A percentile compares a stretch with the other conserved stretches of the same genome.
Conservation (phyloP, 2,113 vertebrate genomes). For the Aix galericulata region DNA sequence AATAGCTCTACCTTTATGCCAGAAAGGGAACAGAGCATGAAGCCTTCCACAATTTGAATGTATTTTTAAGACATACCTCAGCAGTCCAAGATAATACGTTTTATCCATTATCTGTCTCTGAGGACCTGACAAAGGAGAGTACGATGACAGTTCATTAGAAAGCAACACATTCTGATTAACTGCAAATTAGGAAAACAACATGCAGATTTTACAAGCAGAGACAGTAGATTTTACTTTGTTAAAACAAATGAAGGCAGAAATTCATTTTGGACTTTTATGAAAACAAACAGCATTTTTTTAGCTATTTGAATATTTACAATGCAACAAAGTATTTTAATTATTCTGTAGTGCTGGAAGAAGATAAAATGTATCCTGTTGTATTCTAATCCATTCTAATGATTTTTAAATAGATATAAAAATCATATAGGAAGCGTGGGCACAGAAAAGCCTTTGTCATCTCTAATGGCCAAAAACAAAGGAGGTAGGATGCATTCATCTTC, state of each 20-base stretch:
- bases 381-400: neutral
- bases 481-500: neutral
- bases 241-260: neutral
- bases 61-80: conserved; percentile 81
- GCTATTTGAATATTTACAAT: neutral
- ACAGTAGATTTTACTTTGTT: neutral
- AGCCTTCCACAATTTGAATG: neutral
- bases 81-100: conserved; percentile 93
- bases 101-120: conserved; percentile 98
- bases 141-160: neutral
- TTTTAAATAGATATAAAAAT: neutral
- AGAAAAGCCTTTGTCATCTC: neutral
- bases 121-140: conserved; percentile 81
- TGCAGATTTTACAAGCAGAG: neutral
- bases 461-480: neutral
- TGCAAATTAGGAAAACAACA: neutral
- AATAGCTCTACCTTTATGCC: neutral
- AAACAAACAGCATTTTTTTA: neutral
- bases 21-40: neutral
- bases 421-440: neutral
- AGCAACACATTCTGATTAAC: neutral
- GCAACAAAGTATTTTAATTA: neutral
- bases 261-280: neutral
- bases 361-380: neutral
- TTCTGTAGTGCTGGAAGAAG: neutral